A percentile compares a stretch with the other conserved stretches of the same genome.
phyloP scores from a whole-genome alignment of 2,113 vertebrate species.

The Mungos mungo region DNA sequence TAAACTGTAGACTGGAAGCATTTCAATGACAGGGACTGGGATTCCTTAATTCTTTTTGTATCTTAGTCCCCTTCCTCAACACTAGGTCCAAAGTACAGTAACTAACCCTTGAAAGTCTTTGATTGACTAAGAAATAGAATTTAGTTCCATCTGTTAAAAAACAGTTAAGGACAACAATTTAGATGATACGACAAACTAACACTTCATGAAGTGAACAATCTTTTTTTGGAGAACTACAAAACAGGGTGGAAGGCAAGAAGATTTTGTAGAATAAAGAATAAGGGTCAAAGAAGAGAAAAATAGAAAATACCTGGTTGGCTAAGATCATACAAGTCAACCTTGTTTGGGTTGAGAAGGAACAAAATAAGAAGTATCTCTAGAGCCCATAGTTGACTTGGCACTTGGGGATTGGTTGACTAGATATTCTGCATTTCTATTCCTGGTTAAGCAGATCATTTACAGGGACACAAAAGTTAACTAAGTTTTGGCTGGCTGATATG shows the following conservation, averaged over 20 bases:
- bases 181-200: not conserved
- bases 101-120: not conserved
- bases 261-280: not conserved
- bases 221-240: not conserved
- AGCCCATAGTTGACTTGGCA: not conserved
- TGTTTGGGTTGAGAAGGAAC: not conserved
- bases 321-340: not conserved
- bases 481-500: not conserved
- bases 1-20: not conserved
- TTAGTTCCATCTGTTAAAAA: not conserved
- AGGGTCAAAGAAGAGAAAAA: not conserved
- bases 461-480: not conserved
- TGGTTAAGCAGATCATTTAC: not conserved
- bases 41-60: not conserved
- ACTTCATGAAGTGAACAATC: not conserved
- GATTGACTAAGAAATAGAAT: slow-evolving; percentile 19
- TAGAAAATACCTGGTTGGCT: not conserved
- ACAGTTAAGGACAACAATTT: not conserved
- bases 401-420: not conserved
- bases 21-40: not conserved
- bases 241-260: not conserved
- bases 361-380: not conserved
- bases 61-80: not conserved
- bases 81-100: not conserved
- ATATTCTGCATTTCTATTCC: not conserved